phyloP scores from a whole-genome alignment of 2,797 vertebrate species.

The Gila robusta region DNA sequence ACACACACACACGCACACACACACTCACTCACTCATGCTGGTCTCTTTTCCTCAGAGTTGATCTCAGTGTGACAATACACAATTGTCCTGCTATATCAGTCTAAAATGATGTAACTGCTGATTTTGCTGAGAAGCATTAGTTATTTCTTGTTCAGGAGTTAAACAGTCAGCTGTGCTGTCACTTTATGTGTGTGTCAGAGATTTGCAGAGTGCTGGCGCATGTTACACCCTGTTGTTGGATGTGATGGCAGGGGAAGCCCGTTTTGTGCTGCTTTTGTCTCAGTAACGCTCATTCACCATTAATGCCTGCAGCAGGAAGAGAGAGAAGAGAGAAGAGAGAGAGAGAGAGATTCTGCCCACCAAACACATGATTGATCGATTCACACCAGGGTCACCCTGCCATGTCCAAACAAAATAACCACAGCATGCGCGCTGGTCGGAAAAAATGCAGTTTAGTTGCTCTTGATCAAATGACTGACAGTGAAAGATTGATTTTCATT shows the following conservation, averaged over 20 bases:
- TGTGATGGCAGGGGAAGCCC: conserved; percentile 38
- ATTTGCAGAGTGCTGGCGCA: background rate
- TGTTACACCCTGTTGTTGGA: conserved; percentile 4
- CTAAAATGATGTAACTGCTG: conserved; percentile 18
- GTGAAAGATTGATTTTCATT: conserved; percentile 41
- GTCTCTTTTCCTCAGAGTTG: background rate
- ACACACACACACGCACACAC: too few relatives aligned
- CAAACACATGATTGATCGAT: conserved; percentile 13
- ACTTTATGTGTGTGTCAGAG: conserved; percentile 2
- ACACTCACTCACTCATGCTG: background rate
- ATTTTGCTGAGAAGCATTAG: conserved; percentile 1
- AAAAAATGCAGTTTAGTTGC: conserved; percentile 10
- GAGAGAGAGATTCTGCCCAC: background rate
- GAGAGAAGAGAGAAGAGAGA: background rate
- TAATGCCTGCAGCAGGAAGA: conserved; percentile 39
- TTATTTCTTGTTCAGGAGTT: conserved; percentile 6
- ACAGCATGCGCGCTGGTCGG: conserved; percentile 3
- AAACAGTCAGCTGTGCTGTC: conserved; percentile 9
- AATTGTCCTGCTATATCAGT: conserved; percentile 40
- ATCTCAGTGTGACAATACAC: conserved; percentile 33
- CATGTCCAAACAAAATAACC: conserved; percentile 38
- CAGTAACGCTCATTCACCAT: conserved; percentile 23
- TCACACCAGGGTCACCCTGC: conserved; percentile 22
- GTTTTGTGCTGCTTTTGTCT: conserved; percentile 28
- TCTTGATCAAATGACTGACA: conserved; percentile 40